A percentile compares a stretch with the other conserved stretches of the same genome.
phyloP scores from a whole-genome alignment of 2,888 invertebrate species.

The Tiliacea citrago region DNA sequence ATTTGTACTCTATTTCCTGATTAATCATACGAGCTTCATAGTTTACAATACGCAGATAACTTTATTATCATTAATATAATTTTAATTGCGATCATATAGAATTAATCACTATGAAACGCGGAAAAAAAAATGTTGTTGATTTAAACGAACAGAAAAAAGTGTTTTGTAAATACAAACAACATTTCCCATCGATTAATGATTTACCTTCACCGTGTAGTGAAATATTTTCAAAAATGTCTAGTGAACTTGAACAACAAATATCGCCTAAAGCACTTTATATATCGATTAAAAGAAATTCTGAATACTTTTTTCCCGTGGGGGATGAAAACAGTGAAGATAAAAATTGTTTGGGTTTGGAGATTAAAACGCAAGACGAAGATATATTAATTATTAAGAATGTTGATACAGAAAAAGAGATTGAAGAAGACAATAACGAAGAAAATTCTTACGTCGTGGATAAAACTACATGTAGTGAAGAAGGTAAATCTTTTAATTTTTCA shows the following conservation, averaged over 20 bases:
- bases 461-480: constrained; percentile 17
- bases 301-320: constrained; percentile 16
- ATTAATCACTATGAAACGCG: constrained; percentile 11
- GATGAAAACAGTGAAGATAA: constrained; percentile 12
- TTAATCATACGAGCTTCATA: background rate
- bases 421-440: constrained; percentile 7
- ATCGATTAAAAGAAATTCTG: constrained; percentile 10
- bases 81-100: constrained; percentile 1
- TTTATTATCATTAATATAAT: background rate
- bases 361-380: constrained; percentile 15
- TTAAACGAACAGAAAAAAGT: constrained; percentile 21
- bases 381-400: constrained; percentile 12
- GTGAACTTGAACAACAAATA: background rate
- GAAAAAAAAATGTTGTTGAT: constrained; percentile 15
- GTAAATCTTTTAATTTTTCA: constrained; percentile 17
- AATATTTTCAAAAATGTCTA: constrained; percentile 14
- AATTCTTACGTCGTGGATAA: constrained; percentile 14
- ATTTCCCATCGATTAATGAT: constrained; percentile 14
- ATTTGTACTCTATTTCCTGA: background rate
- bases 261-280: constrained; percentile 5
- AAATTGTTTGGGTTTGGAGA: constrained; percentile 2
- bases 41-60: constrained; percentile 2
- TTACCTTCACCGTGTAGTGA: constrained; percentile 19
- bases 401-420: constrained; percentile 11
- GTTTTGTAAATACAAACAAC: constrained; percentile 15